These are phyloP conservation scores for Drosophila truncata DNA, from an alignment of 1,140 invertebrate genomes.

Conservation along the genomic window DNA sequence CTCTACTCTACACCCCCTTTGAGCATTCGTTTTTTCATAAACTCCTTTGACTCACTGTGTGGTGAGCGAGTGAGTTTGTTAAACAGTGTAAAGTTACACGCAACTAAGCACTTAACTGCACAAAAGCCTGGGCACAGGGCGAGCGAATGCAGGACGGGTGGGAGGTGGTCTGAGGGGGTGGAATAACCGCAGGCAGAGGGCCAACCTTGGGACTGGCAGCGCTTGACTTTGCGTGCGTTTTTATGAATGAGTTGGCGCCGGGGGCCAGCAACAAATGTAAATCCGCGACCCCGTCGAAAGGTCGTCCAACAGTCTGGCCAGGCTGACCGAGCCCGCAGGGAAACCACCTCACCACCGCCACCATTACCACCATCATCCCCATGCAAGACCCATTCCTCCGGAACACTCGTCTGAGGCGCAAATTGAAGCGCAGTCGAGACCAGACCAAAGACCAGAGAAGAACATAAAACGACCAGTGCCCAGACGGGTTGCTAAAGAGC, in stretches of 20 bases:
- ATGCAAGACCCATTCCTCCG: constrained; percentile 1
- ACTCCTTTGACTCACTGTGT: constrained; percentile 45
- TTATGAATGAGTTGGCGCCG: constrained; percentile 70
- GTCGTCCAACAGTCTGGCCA: constrained; percentile 40
- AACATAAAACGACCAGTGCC: constrained; percentile 49
- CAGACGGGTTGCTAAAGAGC: constrained; percentile 63
- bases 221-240: constrained; percentile 71
- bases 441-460: constrained; percentile 16
- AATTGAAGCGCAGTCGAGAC: constrained; percentile 58
- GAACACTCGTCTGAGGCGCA: constrained; percentile 52
- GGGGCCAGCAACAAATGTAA: constrained; percentile 73
- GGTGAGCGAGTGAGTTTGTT: constrained; percentile 68
- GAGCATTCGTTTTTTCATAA: constrained; percentile 12
- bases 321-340: constrained; percentile 33
- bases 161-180: background rate
- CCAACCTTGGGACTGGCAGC: constrained; percentile 75
- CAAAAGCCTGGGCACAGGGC: constrained; percentile 56
- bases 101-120: constrained; percentile 83
- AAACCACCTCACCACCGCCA: constrained; percentile 22
- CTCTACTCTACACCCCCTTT: background rate
- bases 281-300: constrained; percentile 72
- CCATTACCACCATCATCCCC: background rate
- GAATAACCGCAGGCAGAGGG: constrained; percentile 56
- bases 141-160: background rate
- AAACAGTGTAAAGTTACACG: constrained; percentile 82